Evolutionary conservation across 2,113 vertebrate genomes (phyloP).

Genomic region (Sorex araneus): DNA sequence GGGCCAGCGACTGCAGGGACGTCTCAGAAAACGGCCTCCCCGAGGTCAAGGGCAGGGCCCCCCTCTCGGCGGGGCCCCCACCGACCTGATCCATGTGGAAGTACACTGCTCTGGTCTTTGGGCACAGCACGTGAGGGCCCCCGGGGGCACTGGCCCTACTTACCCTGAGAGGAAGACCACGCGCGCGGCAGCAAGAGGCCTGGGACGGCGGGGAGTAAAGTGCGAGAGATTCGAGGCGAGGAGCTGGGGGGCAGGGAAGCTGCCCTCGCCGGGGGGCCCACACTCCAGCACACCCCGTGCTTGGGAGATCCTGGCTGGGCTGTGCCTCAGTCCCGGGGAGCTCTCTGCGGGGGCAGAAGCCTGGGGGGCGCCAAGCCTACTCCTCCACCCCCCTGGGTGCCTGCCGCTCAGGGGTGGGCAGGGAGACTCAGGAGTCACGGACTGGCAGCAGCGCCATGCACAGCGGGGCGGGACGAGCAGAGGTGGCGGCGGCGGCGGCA

Average conservation of each 20-base stretch:
- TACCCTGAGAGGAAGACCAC: conserved; percentile 78
- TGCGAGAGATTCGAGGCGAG: conserved; percentile 67
- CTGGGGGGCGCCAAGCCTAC: background rate
- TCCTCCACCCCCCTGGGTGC: background rate
- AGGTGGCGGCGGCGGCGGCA: conserved; percentile 14
- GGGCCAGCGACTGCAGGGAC: background rate
- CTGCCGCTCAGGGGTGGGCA: conserved; percentile 3
- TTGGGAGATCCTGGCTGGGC: background rate
- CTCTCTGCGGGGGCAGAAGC: background rate
- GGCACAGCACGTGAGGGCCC: background rate
- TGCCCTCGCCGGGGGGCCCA: background rate
- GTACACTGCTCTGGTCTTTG: background rate
- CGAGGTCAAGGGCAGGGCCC: conserved; percentile 25
- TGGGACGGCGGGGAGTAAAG: conserved; percentile 64
- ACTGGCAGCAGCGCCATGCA: background rate
- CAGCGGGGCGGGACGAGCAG: background rate
- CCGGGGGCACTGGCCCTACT: conserved; percentile 69
- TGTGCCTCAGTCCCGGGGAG: background rate
- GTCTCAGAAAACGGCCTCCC: background rate
- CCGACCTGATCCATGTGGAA: background rate
- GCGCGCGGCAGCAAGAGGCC: background rate
- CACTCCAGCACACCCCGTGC: conserved; percentile 24
- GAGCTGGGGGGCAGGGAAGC: background rate
- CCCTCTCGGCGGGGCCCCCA: background rate
- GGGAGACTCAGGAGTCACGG: background rate